Evolutionary conservation across 2,113 vertebrate species (phyloP).

Genomic region (Clarias magur): DNA sequence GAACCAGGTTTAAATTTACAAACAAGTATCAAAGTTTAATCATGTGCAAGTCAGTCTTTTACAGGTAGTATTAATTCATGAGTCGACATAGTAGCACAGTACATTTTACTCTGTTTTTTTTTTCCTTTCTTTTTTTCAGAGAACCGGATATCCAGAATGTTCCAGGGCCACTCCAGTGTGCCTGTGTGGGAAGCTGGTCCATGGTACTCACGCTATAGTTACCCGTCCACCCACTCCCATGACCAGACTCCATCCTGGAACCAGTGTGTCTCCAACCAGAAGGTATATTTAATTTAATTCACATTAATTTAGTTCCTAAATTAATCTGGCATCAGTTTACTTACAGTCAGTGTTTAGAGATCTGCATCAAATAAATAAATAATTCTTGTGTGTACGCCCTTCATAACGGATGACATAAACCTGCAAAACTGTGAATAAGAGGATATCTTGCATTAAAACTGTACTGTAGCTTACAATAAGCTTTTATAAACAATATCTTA

Average conservation of each 20-base stretch:
- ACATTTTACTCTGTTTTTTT: background rate
- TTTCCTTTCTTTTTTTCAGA: conserved; percentile 18
- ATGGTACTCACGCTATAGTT: conserved; percentile 16
- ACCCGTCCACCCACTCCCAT: conserved; percentile 47
- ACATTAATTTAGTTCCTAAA: background rate
- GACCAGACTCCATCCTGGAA: conserved; percentile 59
- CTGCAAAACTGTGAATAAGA: background rate
- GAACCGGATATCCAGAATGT: conserved; percentile 60
- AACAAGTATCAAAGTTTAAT: background rate
- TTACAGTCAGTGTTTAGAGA: background rate
- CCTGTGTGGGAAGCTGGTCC: conserved; percentile 45
- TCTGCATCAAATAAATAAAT: background rate
- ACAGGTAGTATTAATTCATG: background rate
- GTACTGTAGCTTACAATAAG: background rate
- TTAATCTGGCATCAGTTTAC: background rate
- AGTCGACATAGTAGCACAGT: background rate
- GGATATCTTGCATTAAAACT: background rate
- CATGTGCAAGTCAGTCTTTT: conserved; percentile 12
- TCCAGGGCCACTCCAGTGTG: conserved; percentile 63
- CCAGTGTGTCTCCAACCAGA: conserved; percentile 59
- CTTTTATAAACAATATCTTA: background rate
- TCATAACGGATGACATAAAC: background rate
- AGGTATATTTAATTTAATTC: conserved; percentile 68
- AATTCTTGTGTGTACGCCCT: background rate
- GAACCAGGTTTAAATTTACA: background rate